These are phyloP conservation scores for Diorhabda carinulata DNA, from an alignment of 1,140 invertebrate genomes.

Conservation along the genomic window DNA sequence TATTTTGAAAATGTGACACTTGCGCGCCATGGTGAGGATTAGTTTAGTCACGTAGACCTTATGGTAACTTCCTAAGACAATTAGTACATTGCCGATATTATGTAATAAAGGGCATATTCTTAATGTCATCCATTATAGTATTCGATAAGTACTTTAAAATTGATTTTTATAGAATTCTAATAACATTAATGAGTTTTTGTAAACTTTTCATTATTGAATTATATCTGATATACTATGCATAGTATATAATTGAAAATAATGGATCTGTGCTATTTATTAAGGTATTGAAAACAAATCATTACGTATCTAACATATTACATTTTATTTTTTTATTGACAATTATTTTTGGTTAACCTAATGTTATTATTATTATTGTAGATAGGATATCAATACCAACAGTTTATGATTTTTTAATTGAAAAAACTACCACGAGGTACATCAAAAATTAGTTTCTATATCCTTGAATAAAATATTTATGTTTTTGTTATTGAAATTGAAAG, in stretches of 20 bases:
- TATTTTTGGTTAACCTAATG: not conserved
- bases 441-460: too few species aligned
- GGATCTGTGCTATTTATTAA: too few species aligned
- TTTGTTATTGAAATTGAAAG: too few species aligned
- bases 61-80: too few species aligned
- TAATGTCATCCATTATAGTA: slow-evolving; percentile 3
- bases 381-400: not conserved
- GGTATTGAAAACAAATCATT: not conserved
- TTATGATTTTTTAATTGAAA: slow-evolving; percentile 4
- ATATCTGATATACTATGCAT: not conserved
- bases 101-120: slow-evolving; percentile 2
- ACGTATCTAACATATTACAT: not conserved
- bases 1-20: slow-evolving; percentile 11
- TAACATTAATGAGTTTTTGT: too few species aligned
- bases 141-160: not conserved
- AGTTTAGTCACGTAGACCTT: slow-evolving; percentile 34
- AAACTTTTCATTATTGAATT: too few species aligned
- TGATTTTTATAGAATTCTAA: too few species aligned
- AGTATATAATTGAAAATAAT: slow-evolving; percentile 3
- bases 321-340: not conserved
- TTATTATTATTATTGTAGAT: too few species aligned
- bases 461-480: too few species aligned
- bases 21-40: slow-evolving; percentile 29
- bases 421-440: not conserved
- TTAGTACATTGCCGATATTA: not conserved